Conservation (phyloP, 1,140 invertebrate genomes). For the Helicoverpa zea region DNA sequence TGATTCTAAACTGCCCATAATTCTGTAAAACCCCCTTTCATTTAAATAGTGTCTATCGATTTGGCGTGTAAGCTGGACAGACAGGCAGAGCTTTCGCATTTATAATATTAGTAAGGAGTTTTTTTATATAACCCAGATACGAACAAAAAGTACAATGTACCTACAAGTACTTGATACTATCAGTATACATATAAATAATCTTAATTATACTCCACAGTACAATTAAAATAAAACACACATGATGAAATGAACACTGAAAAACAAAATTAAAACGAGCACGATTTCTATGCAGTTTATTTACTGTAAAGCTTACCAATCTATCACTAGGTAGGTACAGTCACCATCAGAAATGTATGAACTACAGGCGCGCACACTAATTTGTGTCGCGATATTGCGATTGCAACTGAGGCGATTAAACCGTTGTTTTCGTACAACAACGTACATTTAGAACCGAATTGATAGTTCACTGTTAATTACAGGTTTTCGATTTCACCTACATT, state of each 20-base stretch:
- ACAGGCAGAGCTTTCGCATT: too few relatives aligned
- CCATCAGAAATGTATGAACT: constrained; percentile 24
- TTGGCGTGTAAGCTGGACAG: too few relatives aligned
- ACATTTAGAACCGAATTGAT: constrained; percentile 24
- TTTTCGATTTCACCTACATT: not conserved
- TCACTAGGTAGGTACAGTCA: not conserved
- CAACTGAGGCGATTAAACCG: constrained; percentile 5
- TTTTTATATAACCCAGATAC: too few relatives aligned
- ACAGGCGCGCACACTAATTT: not conserved
- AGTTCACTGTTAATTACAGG: not conserved
- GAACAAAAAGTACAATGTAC: too few relatives aligned
- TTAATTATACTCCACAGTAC: too few relatives aligned
- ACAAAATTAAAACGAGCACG: not conserved
- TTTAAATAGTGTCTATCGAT: too few relatives aligned
- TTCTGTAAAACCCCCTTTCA: too few relatives aligned
- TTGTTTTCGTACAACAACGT: constrained; percentile 9
- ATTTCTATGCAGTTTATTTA: not conserved
- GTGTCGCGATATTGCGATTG: constrained; percentile 13
- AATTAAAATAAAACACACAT: not conserved
- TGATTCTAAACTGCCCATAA: too few relatives aligned
- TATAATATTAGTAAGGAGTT: too few relatives aligned
- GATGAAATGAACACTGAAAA: not conserved
- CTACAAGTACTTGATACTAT: too few relatives aligned
- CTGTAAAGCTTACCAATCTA: constrained; percentile 11
- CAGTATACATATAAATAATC: too few relatives aligned